phyloP scores from a whole-genome alignment of 2,888 invertebrate genomes.

The Phorcus lineatus region DNA sequence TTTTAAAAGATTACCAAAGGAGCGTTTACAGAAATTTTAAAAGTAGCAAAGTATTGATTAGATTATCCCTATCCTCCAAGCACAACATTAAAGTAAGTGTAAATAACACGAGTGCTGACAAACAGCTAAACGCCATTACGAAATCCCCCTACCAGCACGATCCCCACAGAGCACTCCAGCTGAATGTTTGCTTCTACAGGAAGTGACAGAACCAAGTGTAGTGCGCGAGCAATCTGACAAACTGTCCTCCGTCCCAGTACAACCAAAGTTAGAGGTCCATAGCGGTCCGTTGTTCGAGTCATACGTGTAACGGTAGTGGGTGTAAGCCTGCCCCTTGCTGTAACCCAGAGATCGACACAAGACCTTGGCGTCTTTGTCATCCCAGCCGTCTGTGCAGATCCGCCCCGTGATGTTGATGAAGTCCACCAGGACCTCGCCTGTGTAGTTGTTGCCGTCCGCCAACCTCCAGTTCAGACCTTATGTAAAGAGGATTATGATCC shows the following conservation, averaged over 20 bases:
- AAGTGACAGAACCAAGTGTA: slow-evolving; percentile 51
- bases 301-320: slow-evolving; percentile 56
- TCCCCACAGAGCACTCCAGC: slow-evolving; percentile 64
- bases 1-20: too few species aligned
- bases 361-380: slow-evolving; percentile 59
- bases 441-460: slow-evolving; percentile 54
- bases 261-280: slow-evolving; percentile 77
- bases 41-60: too few species aligned
- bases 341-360: slow-evolving; percentile 61
- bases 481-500: background rate
- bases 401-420: slow-evolving; percentile 60
- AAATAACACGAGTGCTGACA: too few species aligned
- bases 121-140: background rate
- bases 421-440: slow-evolving; percentile 56
- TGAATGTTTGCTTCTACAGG: slow-evolving; percentile 52
- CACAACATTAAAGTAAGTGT: too few species aligned
- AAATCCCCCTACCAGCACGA: slow-evolving; percentile 49
- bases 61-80: too few species aligned
- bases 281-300: slow-evolving; percentile 76
- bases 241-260: slow-evolving; percentile 57
- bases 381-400: slow-evolving; percentile 65
- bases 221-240: slow-evolving; percentile 55
- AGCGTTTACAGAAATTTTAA: too few species aligned
- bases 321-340: slow-evolving; percentile 61
- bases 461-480: slow-evolving; percentile 49